Evolutionary conservation across 2,113 vertebrate species (phyloP), one percentile per base, ranked within the genome.

Genomic region (Mionectes macconnelli): DNA sequence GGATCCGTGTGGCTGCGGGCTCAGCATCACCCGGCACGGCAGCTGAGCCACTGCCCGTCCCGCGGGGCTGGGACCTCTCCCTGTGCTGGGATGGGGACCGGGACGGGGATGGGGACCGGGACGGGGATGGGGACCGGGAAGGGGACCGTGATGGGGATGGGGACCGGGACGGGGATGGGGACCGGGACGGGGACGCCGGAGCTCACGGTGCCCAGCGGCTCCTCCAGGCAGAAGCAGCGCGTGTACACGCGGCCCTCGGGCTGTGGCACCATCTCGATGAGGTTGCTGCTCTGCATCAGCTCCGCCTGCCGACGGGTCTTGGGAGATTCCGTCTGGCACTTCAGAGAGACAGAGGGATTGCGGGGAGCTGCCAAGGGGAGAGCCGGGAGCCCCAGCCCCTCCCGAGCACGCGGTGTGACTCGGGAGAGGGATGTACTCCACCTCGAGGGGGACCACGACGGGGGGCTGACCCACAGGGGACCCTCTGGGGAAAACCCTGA

Each of bases 301-400:
- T 99, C 98, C 7, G 99, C 99, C 35, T 99, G 98, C 70, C 99
- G 98, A 1, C 99, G 99, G 22, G 98, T 98, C 97, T 99, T 99
- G 39, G 98, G 97, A 4, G 95, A 98, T 63, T 99, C 99, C 2
- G 98, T 93, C 19, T 98, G 98, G 80, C 99, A 99, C 99, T 99
- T 97, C 18, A 14, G 39, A 64, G 70, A 33, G 3, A 55, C 9
- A 21, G 15, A 4, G 7, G 3, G 17, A 11, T 27, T 1, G 2
- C 1, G 4, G 30, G 19, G 37, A 3, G 69, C 33, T 31, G 31
- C 31, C 0, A 1, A 33, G 18, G 16, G 9, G 14, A 16, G 44
- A 78, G 33, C 18, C 0, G 0, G 25, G 50, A 93, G 42, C 37
- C 21, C 40, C 77, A 62, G 39, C 28, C 30, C 39, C 33, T 20